Evolutionary conservation across 2,888 invertebrate species (phyloP).

Genomic region (Charanyca ferruginea): DNA sequence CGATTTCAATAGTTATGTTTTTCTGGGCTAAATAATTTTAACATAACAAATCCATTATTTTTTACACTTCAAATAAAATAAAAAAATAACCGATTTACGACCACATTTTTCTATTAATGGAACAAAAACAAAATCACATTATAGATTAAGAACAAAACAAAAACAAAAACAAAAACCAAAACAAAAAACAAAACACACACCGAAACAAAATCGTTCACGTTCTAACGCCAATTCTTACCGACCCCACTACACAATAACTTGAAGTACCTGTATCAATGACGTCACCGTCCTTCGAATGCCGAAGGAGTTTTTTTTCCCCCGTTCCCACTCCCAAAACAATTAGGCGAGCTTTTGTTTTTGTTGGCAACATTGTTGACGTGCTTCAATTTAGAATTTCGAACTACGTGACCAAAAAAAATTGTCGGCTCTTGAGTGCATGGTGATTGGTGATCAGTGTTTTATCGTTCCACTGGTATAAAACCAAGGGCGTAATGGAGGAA

Average conservation of each 20-base stretch:
- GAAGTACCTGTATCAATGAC: conserved; percentile 81
- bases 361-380: conserved; percentile 72
- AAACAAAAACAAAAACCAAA: no score
- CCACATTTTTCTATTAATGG: conserved; percentile 1
- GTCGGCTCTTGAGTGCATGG: conserved; percentile 56
- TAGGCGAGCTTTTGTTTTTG: conserved; percentile 82
- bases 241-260: conserved; percentile 68
- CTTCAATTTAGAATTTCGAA: conserved; percentile 66
- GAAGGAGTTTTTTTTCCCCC: conserved; percentile 76
- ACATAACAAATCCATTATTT: not conserved
- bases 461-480: conserved; percentile 38
- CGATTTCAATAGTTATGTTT: conserved; percentile 12
- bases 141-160: no score
- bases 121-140: no score
- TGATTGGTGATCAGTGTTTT: conserved; percentile 52
- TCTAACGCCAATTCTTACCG: conserved; percentile 69
- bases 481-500: conserved; percentile 38
- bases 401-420: conserved; percentile 57
- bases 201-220: no score
- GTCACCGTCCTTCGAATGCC: conserved; percentile 87
- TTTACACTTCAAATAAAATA: not conserved
- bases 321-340: conserved; percentile 82
- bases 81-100: conserved; percentile 11
- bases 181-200: no score
- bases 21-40: not conserved